These are phyloP conservation scores for Halocynthia aurantium DNA, from an alignment of 23 tunicate genomes.

Conservation along the genomic window DNA sequence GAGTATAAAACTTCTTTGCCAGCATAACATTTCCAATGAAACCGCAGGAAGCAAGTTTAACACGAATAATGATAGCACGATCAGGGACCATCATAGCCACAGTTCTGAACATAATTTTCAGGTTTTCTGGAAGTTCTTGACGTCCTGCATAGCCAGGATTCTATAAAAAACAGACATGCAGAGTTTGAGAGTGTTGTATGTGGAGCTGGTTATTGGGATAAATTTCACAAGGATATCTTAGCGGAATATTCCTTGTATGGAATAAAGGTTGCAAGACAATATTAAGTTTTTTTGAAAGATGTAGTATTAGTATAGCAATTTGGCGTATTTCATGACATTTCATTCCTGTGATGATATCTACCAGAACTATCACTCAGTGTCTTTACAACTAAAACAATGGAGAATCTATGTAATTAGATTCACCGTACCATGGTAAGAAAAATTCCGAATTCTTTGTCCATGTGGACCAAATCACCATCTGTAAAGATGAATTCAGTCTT, in stretches of 20 bases:
- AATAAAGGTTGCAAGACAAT: too few species aligned
- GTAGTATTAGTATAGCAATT: not conserved
- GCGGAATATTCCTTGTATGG: too few species aligned
- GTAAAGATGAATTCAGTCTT: conserved; percentile 96
- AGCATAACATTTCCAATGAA: conserved; percentile 86
- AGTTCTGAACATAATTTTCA: conserved; percentile 97
- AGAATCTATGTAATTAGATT: too few species aligned
- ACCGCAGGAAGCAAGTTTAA: conserved; percentile 97
- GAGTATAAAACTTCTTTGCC: conserved; percentile 95
- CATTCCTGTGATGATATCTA: too few species aligned
- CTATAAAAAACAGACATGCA: conserved; percentile 16
- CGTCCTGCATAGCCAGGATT: conserved; percentile 99
- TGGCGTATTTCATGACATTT: too few species aligned
- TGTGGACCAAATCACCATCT: conserved; percentile 92
- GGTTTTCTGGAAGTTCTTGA: conserved; percentile 97
- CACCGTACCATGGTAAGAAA: conserved; percentile 87
- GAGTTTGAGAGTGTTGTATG: not conserved
- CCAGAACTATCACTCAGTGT: too few species aligned
- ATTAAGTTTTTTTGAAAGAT: not conserved
- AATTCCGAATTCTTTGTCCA: conserved; percentile 97
- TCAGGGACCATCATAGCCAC: conserved; percentile 99
- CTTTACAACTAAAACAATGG: too few species aligned
- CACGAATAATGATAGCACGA: conserved; percentile 97
- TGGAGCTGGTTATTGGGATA: not conserved
- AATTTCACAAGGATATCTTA: not conserved